These are phyloP conservation scores for Heliconius nattereri DNA, from an alignment of 1,140 invertebrate species.

Conservation along the genomic window DNA sequence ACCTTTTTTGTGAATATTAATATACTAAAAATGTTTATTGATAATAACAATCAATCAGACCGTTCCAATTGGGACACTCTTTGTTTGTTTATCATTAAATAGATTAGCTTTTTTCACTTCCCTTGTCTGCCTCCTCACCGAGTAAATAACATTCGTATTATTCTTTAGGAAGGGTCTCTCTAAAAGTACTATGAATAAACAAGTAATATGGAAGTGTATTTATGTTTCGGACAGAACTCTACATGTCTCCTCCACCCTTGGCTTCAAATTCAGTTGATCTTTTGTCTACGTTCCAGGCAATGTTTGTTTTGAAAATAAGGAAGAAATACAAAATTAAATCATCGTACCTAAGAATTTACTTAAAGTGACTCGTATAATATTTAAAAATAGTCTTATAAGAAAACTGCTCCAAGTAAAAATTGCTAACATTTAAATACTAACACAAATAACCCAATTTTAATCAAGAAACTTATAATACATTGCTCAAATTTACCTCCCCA, in stretches of 20 bases:
- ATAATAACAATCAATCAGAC: not conserved
- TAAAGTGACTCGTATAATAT: not conserved
- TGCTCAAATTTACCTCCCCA: conserved; percentile 19
- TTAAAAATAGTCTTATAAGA: not conserved
- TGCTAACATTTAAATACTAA: not conserved
- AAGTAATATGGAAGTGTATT: conserved; percentile 32
- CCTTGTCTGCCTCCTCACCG: conserved; percentile 10
- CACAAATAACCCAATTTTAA: not conserved
- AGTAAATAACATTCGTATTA: conserved; percentile 25
- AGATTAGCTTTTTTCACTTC: conserved; percentile 11
- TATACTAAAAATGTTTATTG: not conserved
- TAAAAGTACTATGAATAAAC: conserved; percentile 33
- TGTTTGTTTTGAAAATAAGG: conserved; percentile 21
- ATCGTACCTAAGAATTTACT: not conserved
- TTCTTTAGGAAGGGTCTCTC: conserved; percentile 1
- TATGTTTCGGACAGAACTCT: conserved; percentile 32
- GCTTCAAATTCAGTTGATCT: conserved; percentile 18
- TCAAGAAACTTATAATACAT: conserved; percentile 1
- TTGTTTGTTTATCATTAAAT: conserved; percentile 16
- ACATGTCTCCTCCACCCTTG: conserved; percentile 17
- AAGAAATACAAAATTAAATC: not conserved
- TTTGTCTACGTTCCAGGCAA: conserved; percentile 23
- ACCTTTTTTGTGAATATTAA: not conserved
- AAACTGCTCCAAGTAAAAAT: not conserved
- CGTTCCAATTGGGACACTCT: not conserved